These are phyloP conservation scores for Porites evermanni DNA, from an alignment of 92 coral and sea anemone genomes.

Conservation along the genomic window DNA sequence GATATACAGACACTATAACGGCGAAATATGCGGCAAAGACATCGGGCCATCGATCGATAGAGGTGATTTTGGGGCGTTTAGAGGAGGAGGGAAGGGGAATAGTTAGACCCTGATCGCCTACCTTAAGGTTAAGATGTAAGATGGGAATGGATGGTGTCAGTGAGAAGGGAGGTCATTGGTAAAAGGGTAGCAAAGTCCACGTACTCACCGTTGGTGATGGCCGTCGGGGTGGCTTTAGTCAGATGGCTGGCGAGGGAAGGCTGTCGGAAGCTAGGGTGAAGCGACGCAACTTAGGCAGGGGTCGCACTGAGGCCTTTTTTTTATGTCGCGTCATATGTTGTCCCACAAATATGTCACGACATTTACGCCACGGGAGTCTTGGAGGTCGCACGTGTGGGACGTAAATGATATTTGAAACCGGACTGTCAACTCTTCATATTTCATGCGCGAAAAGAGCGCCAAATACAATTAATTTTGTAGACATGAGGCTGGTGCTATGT, in stretches of 20 bases:
- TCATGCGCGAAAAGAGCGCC: too few relatives aligned
- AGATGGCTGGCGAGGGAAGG: slow-evolving; percentile 3
- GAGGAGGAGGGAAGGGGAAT: not conserved
- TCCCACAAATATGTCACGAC: too few relatives aligned
- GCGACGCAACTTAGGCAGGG: not conserved
- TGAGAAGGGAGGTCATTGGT: not conserved
- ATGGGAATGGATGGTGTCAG: not conserved
- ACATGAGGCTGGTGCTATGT: too few relatives aligned
- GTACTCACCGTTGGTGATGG: slow-evolving; percentile 10
- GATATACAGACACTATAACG: not conserved
- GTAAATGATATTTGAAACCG: too few relatives aligned
- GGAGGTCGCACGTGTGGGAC: too few relatives aligned
- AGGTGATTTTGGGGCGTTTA: not conserved
- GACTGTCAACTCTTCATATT: too few relatives aligned
- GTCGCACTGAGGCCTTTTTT: too few relatives aligned
- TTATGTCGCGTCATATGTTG: too few relatives aligned
- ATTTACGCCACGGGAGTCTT: too few relatives aligned
- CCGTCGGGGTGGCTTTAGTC: not conserved
- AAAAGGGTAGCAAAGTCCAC: slow-evolving; percentile 4
- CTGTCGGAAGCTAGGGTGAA: not conserved
- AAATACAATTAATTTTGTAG: too few relatives aligned
- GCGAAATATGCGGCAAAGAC: not conserved
- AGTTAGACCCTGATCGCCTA: not conserved
- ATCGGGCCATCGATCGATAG: not conserved
- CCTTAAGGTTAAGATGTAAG: too few relatives aligned